Evolutionary conservation across 2,888 invertebrate genomes (phyloP).

Genomic region (Drosophila suboccidentalis): DNA sequence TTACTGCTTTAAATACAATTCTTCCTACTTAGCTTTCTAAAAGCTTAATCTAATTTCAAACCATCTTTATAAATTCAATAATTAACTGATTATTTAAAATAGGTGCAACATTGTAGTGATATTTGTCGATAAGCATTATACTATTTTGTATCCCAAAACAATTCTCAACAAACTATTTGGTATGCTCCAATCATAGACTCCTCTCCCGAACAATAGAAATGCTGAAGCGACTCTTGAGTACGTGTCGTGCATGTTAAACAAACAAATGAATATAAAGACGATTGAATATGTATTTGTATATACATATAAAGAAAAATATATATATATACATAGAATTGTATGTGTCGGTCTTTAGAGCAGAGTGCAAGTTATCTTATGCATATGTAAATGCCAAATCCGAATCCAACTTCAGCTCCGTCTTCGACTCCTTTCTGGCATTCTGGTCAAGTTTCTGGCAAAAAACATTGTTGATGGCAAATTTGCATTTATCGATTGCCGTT

Average conservation of each 20-base stretch:
- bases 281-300: constrained; percentile 8
- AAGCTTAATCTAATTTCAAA: too few relatives aligned
- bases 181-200: constrained; percentile 44
- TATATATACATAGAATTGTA: constrained; percentile 5
- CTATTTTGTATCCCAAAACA: constrained; percentile 10
- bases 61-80: too few relatives aligned
- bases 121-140: constrained; percentile 19
- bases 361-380: constrained; percentile 22
- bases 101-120: constrained; percentile 23
- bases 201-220: constrained; percentile 40
- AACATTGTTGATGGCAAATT: constrained; percentile 38
- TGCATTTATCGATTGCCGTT: constrained; percentile 60
- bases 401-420: background rate
- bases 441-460: constrained; percentile 8
- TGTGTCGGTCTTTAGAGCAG: constrained; percentile 13
- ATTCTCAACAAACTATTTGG: constrained; percentile 28
- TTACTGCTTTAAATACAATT: too few relatives aligned
- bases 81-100: constrained; percentile 3
- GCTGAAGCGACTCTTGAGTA: constrained; percentile 25
- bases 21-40: too few relatives aligned
- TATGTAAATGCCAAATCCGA: constrained; percentile 13
- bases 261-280: constrained; percentile 25
- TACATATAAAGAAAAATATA: background rate
- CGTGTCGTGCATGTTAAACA: constrained; percentile 34
- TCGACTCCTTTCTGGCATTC: constrained; percentile 20